Evolutionary conservation across 2,797 vertebrate species (phyloP), one percentile per base, ranked within the genome.

Genomic region (Gadopsis marmoratus): DNA sequence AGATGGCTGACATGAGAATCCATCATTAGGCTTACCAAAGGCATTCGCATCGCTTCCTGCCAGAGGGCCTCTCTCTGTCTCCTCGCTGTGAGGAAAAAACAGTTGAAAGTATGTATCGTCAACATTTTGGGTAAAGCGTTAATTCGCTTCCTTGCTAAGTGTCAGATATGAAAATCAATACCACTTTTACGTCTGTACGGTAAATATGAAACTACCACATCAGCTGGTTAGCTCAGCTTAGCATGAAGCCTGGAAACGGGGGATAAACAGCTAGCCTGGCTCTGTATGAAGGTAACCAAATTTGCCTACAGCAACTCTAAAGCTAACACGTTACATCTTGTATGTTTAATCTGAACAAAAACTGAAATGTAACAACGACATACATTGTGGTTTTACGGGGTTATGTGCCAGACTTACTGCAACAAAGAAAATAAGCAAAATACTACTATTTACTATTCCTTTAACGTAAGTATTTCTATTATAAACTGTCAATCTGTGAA

Each of bases 21-120:
- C 35, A 62, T 62, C 33, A 35, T 45, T 21, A 67, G 73, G 95
- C 97, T 97, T 95, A 99, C 98, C 97, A 80, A 96, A 95, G 60
- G 90, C 79, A 62, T 93, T 96, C 82, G 97, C 96, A 85, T 95
- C 95, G 82, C 90, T 93, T 95, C 91, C 95, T 93, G 92, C 91
- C 83, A 87, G 87, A 88, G 86, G 92, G 89, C 71, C 94, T 96
- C 95, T 96, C 92, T 96, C 96, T 77, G 92, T 91, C 88, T 96
- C 94, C 90, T 96, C 96, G 81, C 98, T 98, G 84, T 79, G 89
- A 88, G 51, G 4, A 86, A 50, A 73, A 37, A 75, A 1, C 12
- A 56, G 29, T 26, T 59, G 12, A 69, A 65, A 61, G 41, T 47
- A 71, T 51, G 12, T 9, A 61, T 54, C n/a, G 71, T 68, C 1